Evolutionary conservation across 2,888 invertebrate species (phyloP).

Genomic region (Blomia tropicalis): DNA sequence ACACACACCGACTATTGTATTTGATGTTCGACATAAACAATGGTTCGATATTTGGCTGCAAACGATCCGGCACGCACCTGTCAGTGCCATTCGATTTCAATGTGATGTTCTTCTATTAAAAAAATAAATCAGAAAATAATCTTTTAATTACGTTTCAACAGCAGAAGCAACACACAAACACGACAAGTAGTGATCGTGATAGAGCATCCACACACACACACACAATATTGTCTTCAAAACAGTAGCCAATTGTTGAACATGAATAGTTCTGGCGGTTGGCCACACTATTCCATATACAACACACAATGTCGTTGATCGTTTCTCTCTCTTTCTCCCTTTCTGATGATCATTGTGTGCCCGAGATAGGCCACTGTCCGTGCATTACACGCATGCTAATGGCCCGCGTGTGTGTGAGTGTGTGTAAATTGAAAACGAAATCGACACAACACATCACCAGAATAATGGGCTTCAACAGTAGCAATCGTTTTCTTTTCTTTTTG

Average conservation of each 20-base stretch:
- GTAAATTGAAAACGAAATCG: slow-evolving; percentile 11
- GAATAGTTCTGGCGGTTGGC: too few relatives aligned
- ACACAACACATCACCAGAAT: neutral
- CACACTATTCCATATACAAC: too few relatives aligned
- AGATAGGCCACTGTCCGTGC: neutral
- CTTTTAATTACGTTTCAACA: slow-evolving; percentile 1
- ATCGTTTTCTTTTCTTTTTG: too few relatives aligned
- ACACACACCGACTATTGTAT: too few relatives aligned
- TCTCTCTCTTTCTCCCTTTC: neutral
- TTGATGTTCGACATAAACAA: too few relatives aligned
- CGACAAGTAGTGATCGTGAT: slow-evolving; percentile 11
- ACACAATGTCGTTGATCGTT: too few relatives aligned
- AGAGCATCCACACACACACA: too few relatives aligned
- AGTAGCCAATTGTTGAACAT: too few relatives aligned
- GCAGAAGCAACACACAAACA: neutral
- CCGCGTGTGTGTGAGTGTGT: neutral
- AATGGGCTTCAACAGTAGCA: neutral
- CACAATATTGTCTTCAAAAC: too few relatives aligned
- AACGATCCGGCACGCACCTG: too few relatives aligned
- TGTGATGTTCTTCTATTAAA: too few relatives aligned
- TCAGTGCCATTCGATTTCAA: neutral
- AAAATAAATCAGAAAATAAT: slow-evolving; percentile 1
- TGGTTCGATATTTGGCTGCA: too few relatives aligned
- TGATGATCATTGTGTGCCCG: slow-evolving; percentile 1
- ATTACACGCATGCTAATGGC: slow-evolving; percentile 8